Percentiles rank a stretch among this genome's conserved stretches.
These are phyloP conservation scores for Rhinolophus sinicus DNA, from an alignment of 2,113 vertebrate genomes.

Conservation along the genomic window DNA sequence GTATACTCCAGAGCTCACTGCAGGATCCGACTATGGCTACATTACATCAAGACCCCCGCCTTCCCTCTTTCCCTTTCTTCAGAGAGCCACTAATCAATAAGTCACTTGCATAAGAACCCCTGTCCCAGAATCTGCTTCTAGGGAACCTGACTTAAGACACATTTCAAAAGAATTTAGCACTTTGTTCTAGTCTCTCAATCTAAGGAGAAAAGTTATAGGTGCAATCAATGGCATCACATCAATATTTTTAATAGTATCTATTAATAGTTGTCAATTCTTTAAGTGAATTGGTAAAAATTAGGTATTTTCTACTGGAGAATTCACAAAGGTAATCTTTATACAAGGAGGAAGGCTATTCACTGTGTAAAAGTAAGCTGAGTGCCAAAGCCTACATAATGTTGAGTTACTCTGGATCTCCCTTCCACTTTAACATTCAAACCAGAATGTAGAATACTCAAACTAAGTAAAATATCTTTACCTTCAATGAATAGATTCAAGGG, in stretches of 20 bases:
- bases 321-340: not conserved
- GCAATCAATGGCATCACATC: not conserved
- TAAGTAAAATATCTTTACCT: slow-evolving; percentile 57
- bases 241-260: not conserved
- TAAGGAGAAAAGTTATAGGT: not conserved
- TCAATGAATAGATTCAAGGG: slow-evolving; percentile 37
- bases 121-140: not conserved
- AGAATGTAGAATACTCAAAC: slow-evolving; percentile 37
- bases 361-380: not conserved
- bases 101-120: not conserved
- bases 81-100: not conserved
- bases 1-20: accelerated
- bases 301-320: not conserved
- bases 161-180: not conserved
- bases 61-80: not conserved
- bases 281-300: slow-evolving; percentile 2
- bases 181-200: not conserved
- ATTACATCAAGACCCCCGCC: accelerated
- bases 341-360: not conserved
- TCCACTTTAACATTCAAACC: slow-evolving; percentile 19
- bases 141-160: not conserved
- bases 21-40: not conserved
- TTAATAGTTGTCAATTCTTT: not conserved
- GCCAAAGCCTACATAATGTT: not conserved
- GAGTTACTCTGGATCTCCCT: not conserved